Base-by-base conservation (phyloP, 2,888 invertebrate species). In the Tipula helvola region DNA sequence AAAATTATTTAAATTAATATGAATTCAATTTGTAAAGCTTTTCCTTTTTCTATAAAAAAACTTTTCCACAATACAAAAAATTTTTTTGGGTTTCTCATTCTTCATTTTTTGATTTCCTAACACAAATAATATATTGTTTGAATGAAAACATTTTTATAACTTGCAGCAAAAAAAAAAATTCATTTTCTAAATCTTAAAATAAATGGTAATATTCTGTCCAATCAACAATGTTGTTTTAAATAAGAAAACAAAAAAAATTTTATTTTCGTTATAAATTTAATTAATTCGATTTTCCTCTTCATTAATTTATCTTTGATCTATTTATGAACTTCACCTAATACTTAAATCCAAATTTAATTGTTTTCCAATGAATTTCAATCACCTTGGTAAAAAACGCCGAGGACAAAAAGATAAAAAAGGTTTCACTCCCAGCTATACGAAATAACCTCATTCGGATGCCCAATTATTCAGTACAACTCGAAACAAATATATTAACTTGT, bases 1-100 rank as follows among this genome's bases (percentile, higher is more conserved):
- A 71, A 71, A 71, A 71, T 71, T 71, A 71, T 71, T 71, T 71
- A 71, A 71, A 71, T 71, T 71, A 71, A 71, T 71, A 71, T 71
- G 28, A 28, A 71, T 71, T 71, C 71, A 71, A 71, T 71, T 71
- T 71, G 71, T 71, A 28, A 71, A 71, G 71, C 71, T 71, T 71
- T 71, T 12, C 71, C 28, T 71, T 71, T 71, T 71, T 71, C 13
- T 16, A 4, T 13, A 71, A 71, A 71, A n/a, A 71, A 71, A 10
- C 28, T 28, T 71, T 71, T 71, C 28, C 18, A 57, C 57, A 57
- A 57, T 18, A 71, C 7, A 71, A 71, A 18, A 71, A 71, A 71
- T 28, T 71, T 3, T 71, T 71, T 71, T 8, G 71, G 71, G 71
- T 71, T 71, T 71, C 28, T 28, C 71, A 28, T 71, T 71, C 10